phyloP scores from a whole-genome alignment of 2,888 invertebrate genomes.

The Esperia sulphurella region DNA sequence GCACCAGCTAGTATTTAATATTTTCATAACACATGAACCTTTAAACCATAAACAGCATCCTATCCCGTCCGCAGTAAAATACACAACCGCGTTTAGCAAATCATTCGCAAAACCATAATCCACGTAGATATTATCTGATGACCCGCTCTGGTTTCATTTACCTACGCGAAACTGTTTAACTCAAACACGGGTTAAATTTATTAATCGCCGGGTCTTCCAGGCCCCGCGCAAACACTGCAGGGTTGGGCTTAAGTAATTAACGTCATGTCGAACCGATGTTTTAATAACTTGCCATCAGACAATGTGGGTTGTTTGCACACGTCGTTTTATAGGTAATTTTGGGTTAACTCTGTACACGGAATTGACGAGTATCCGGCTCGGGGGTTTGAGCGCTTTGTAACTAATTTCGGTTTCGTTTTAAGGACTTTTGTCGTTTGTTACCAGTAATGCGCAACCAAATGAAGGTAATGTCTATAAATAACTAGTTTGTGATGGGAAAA shows the following conservation, averaged over 20 bases:
- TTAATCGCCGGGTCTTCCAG: slow-evolving; percentile 51
- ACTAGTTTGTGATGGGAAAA: too few species aligned
- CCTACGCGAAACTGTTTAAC: slow-evolving; percentile 34
- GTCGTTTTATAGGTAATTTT: slow-evolving; percentile 18
- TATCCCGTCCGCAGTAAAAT: background rate
- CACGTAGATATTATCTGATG: slow-evolving; percentile 27
- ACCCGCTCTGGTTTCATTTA: slow-evolving; percentile 32
- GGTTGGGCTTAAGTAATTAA: slow-evolving; percentile 62
- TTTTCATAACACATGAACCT: too few species aligned
- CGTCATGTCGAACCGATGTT: slow-evolving; percentile 54
- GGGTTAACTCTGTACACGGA: slow-evolving; percentile 6
- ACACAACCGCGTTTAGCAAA: slow-evolving; percentile 25
- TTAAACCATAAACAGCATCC: background rate
- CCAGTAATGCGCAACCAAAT: too few species aligned
- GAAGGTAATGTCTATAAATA: too few species aligned
- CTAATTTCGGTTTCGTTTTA: too few species aligned
- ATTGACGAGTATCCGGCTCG: background rate
- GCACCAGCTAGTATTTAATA: too few species aligned
- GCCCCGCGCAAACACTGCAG: slow-evolving; percentile 47
- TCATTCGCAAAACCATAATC: slow-evolving; percentile 31
- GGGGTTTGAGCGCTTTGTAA: too few species aligned
- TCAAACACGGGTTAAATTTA: slow-evolving; percentile 61
- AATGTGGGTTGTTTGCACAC: slow-evolving; percentile 39
- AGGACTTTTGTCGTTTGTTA: too few species aligned
- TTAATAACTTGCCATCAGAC: slow-evolving; percentile 52